Percentiles rank a stretch among this genome's conserved stretches.
Conservation (phyloP, 2,797 vertebrate genomes). For the Gallinago nigripennis region DNA sequence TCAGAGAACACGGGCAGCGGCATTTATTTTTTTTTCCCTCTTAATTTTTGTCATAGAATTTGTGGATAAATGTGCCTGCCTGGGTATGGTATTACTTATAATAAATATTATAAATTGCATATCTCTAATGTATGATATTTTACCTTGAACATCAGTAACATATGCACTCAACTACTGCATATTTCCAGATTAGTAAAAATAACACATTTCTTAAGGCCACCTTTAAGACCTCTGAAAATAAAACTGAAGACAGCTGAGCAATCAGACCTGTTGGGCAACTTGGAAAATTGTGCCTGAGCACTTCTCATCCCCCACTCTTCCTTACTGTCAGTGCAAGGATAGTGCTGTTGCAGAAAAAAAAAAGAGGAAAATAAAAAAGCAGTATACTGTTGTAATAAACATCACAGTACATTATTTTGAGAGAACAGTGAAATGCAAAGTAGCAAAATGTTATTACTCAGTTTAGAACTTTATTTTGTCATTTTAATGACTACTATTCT, state of each 20-base stretch:
- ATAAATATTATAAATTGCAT: not conserved
- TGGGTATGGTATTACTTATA: not conserved
- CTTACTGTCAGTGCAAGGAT: not conserved
- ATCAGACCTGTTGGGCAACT: not conserved
- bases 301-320: not conserved
- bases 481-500: constrained; percentile 3
- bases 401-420: not conserved
- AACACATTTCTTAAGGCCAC: not conserved
- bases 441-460: constrained; percentile 20
- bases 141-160: not conserved
- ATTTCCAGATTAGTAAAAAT: not conserved
- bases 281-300: not conserved
- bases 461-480: constrained; percentile 14
- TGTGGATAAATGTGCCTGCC: not conserved
- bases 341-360: not conserved
- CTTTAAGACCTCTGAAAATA: not conserved
- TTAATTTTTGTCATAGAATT: not conserved
- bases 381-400: not conserved
- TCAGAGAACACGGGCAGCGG: fast-evolving
- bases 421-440: not conserved
- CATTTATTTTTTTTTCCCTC: not conserved
- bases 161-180: fast-evolving
- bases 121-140: not conserved
- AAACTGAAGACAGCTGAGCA: not conserved
- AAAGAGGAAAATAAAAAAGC: not conserved